These are phyloP conservation scores for Chrysolophus pictus DNA, from an alignment of 2,797 vertebrate species.

Conservation along the genomic window DNA sequence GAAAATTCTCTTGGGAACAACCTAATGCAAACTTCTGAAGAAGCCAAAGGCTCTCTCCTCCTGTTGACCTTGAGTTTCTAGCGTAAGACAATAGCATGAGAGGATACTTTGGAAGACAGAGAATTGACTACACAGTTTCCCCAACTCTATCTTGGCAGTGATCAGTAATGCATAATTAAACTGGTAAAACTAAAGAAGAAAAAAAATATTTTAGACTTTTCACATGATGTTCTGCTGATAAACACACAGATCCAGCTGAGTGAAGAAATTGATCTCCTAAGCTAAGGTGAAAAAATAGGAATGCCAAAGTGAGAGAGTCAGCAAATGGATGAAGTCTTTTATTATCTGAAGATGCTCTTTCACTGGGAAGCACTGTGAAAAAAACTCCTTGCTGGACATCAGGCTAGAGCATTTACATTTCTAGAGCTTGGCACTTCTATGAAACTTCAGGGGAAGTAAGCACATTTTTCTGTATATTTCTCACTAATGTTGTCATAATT, in stretches of 20 bases:
- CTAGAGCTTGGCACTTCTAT: neutral
- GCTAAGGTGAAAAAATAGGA: neutral
- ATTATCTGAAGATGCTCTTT: neutral
- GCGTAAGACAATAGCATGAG: neutral
- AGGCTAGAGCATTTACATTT: neutral
- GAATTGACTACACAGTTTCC: neutral
- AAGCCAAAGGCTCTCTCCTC: neutral
- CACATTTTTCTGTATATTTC: neutral
- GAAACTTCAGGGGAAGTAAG: neutral
- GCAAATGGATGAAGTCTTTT: neutral
- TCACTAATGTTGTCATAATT: neutral
- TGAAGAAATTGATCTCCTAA: neutral
- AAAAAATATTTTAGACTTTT: neutral
- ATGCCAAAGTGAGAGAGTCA: neutral
- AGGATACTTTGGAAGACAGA: neutral
- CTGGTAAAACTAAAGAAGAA: neutral
- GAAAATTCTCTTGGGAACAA: neutral
- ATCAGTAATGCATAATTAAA: neutral
- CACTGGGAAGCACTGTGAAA: neutral
- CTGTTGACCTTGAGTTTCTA: neutral
- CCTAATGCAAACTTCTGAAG: neutral
- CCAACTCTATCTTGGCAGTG: neutral
- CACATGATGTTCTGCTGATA: neutral
- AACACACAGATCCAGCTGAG: neutral
- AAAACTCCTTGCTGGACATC: neutral